These are phyloP conservation scores for Larimichthys crocea DNA, from an alignment of 2,113 vertebrate species.

Conservation along the genomic window DNA sequence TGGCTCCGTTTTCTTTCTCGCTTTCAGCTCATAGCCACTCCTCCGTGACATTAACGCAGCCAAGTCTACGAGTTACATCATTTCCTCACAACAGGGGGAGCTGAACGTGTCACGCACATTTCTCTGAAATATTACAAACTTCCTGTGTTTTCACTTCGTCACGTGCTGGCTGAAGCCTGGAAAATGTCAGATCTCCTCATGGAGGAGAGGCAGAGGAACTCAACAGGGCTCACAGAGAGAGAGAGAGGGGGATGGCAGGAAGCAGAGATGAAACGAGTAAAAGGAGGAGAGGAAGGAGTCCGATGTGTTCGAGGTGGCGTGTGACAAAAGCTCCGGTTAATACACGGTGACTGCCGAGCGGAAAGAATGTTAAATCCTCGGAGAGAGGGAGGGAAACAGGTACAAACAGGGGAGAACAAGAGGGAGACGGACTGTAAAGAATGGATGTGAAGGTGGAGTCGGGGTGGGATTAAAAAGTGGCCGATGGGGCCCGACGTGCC, in stretches of 20 bases:
- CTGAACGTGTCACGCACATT: neutral
- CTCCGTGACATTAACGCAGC: neutral
- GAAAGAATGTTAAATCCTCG: conserved; percentile 85
- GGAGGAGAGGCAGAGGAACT: neutral
- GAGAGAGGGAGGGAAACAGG: conserved; percentile 55
- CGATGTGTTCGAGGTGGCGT: conserved; percentile 53
- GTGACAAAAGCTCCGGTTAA: conserved; percentile 80
- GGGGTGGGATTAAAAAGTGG: conserved; percentile 21
- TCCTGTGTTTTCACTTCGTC: neutral
- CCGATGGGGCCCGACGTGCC: neutral
- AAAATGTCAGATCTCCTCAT: conserved; percentile 9
- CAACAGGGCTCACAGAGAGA: conserved; percentile 34
- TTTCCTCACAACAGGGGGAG: conserved; percentile 6
- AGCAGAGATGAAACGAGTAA: conserved; percentile 14
- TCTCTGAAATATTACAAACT: conserved; percentile 6
- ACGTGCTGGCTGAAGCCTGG: neutral
- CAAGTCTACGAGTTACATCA: conserved; percentile 40
- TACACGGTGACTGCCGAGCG: conserved; percentile 75
- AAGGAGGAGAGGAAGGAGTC: conserved; percentile 12
- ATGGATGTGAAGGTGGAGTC: conserved; percentile 61
- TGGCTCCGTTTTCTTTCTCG: neutral
- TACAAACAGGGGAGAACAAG: conserved; percentile 55
- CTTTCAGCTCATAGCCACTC: conserved; percentile 8
- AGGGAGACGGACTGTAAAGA: conserved; percentile 60
- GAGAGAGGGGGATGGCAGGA: conserved; percentile 8